Conservation (phyloP, 1,140 invertebrate species). For the Vollenhovia emeryi region DNA sequence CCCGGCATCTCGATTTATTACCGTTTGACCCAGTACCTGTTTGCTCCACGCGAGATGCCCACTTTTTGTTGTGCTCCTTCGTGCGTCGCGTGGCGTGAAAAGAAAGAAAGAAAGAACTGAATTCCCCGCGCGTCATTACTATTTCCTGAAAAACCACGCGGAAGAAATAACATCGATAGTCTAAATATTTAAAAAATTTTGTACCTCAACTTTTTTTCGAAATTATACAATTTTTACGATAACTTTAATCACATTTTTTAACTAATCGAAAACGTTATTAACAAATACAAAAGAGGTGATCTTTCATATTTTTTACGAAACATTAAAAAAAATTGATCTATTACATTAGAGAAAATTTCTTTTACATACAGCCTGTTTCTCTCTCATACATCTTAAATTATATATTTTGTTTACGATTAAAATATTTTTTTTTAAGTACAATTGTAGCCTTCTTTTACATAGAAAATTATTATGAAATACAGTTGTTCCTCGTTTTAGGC, state of each 20-base stretch:
- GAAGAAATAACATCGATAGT: not conserved
- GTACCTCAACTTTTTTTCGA: not conserved
- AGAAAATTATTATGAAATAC: not conserved
- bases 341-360: no score
- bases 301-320: not conserved
- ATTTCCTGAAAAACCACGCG: not conserved
- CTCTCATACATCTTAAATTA: not conserved
- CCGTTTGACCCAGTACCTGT: slow-evolving; percentile 31
- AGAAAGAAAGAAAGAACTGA: not conserved
- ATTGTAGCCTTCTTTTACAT: not conserved
- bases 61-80: slow-evolving; percentile 9
- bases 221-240: not conserved
- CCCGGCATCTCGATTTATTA: slow-evolving; percentile 36
- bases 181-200: not conserved
- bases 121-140: not conserved
- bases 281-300: not conserved
- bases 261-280: not conserved
- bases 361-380: no score
- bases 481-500: no score
- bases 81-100: not conserved
- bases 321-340: not conserved
- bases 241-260: not conserved
- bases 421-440: slow-evolving; percentile 3
- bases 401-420: not conserved
- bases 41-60: not conserved